A percentile compares a stretch with the other conserved stretches of the same genome.
Evolutionary conservation across 2,888 invertebrate species (phyloP).

Genomic region (Melanotus villosus): DNA sequence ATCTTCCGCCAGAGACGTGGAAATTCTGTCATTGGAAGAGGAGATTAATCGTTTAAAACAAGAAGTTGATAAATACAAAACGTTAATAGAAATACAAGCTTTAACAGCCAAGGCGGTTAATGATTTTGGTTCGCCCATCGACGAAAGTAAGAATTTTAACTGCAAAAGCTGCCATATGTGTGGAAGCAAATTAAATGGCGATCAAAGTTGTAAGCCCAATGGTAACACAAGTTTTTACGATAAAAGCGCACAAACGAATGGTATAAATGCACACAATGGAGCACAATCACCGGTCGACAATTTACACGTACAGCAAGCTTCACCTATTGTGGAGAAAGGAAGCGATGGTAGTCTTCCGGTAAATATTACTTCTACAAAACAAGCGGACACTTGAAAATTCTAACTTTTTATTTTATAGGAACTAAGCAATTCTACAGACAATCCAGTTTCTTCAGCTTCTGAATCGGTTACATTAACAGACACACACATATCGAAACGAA

Average conservation of each 20-base stretch:
- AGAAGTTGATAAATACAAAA: constrained; percentile 74
- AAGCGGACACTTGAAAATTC: not conserved
- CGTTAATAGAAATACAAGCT: constrained; percentile 72
- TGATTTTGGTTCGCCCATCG: constrained; percentile 69
- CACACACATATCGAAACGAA: too few relatives aligned
- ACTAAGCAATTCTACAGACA: too few relatives aligned
- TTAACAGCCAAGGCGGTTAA: constrained; percentile 71
- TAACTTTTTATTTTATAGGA: too few relatives aligned
- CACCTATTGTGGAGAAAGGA: constrained; percentile 9
- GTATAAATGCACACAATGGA: constrained; percentile 7
- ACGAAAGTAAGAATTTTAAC: constrained; percentile 57
- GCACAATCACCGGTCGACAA: constrained; percentile 19
- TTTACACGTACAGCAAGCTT: not conserved
- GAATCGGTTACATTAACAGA: too few relatives aligned
- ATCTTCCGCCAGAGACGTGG: constrained; percentile 62
- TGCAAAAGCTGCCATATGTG: constrained; percentile 59
- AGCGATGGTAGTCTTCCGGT: constrained; percentile 41
- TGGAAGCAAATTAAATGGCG: constrained; percentile 49
- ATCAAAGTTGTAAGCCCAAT: constrained; percentile 17
- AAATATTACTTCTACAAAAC: not conserved
- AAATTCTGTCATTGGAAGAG: constrained; percentile 63
- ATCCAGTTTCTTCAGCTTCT: too few relatives aligned
- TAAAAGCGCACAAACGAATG: constrained; percentile 21
- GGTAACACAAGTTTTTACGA: constrained; percentile 1
- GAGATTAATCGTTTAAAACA: constrained; percentile 72